Evolutionary conservation across 1,140 invertebrate species (phyloP), one percentile per base, ranked within the genome.

Genomic region (Nebria ingens): DNA sequence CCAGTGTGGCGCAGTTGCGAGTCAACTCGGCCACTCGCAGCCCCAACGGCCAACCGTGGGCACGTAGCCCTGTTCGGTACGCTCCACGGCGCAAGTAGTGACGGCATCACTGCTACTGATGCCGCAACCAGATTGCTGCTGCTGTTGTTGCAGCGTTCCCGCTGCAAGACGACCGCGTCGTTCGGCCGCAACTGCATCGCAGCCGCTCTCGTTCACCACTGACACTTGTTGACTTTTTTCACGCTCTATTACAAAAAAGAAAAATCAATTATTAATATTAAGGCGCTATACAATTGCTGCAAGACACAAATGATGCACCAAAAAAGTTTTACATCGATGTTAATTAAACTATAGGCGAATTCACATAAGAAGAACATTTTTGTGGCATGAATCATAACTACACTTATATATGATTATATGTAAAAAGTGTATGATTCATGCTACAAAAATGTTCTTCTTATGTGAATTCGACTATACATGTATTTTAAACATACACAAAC

Each of bases 21-120:
- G 88, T 91, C 88, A 91, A 90, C 89, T 91, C 75, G 88, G 88
- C 88, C 88, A 91, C 73, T 92, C 88, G 71, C 80, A 82, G 71
- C 87, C 88, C 87, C 87, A 91, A 59, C 87, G 83, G 67, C 86
- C 86, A 66, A 89, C 85, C 63, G 82, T 80, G 72, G 85, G 85
- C 73, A 84, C 77, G 64, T 80, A 81, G 40, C 40, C 40, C 25
- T 34, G 25, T n/a, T 34, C 25, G n/a, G 25, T 34, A n/a, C 25
- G 40, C 17, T 17, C 40, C 15, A 9, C 25, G n/a, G 6, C n/a
- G n/a, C n/a, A n/a, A n/a, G n/a, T n/a, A n/a, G n/a, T n/a, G n/a
- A n/a, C n/a, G n/a, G n/a, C n/a, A n/a, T n/a, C n/a, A n/a, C 25
- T 29, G 25, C 25, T 6, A 29, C 25, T 29, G 25, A 13, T 29